These are phyloP conservation scores for Anisognathus igniventris DNA, from an alignment of 2,797 vertebrate genomes.

Conservation along the genomic window DNA sequence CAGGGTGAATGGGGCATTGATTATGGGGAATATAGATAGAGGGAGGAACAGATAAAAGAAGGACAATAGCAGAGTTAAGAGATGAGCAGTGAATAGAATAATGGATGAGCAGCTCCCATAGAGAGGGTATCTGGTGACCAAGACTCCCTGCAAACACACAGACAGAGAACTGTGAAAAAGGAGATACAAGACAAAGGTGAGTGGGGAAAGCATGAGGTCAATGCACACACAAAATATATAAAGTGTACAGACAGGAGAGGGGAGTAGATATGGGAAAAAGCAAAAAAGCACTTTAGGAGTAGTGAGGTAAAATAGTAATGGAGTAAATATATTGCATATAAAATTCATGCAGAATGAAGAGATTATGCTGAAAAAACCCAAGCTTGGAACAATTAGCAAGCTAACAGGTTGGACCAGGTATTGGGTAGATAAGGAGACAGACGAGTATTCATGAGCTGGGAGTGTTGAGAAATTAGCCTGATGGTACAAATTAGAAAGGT, in stretches of 20 bases:
- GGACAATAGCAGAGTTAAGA: neutral
- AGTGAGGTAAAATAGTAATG: neutral
- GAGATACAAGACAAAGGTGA: neutral
- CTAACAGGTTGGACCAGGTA: slow-evolving; percentile 39
- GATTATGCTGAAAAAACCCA: slow-evolving; percentile 9
- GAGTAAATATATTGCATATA: neutral
- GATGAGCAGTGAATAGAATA: neutral
- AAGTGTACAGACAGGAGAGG: neutral
- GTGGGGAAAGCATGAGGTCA: neutral
- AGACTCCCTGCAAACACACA: neutral
- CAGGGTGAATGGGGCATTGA: neutral
- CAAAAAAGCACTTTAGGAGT: neutral
- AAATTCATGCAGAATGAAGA: neutral
- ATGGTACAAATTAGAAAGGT: neutral
- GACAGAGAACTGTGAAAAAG: neutral
- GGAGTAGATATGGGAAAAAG: neutral
- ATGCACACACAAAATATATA: neutral
- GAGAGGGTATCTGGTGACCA: neutral
- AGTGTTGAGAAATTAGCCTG: slow-evolving; percentile 33
- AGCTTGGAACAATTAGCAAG: neutral
- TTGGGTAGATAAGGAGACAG: neutral
- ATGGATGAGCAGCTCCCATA: neutral
- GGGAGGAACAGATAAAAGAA: neutral
- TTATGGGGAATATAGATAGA: neutral
- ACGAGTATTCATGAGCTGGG: slow-evolving; percentile 33